These are phyloP conservation scores for Gallinago jamesoni DNA, from an alignment of 2,113 vertebrate genomes.

Conservation along the genomic window DNA sequence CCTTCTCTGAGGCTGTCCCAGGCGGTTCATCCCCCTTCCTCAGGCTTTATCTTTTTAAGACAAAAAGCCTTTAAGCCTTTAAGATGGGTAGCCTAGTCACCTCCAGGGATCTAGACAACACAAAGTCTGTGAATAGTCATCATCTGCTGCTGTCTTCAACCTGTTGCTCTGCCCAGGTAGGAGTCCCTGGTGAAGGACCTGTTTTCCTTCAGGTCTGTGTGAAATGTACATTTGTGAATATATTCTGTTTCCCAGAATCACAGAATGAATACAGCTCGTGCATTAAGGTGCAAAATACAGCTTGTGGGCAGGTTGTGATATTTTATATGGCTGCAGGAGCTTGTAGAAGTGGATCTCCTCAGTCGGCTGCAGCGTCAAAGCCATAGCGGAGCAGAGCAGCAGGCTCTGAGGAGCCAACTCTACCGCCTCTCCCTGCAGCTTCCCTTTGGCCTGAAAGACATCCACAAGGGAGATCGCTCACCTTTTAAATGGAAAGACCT, in stretches of 20 bases:
- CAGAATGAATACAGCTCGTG: no score
- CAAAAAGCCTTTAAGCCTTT: background rate
- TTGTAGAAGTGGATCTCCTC: background rate
- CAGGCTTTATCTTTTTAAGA: background rate
- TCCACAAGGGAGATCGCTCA: background rate
- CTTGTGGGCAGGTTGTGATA: background rate
- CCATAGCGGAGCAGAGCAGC: background rate
- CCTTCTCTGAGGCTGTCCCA: background rate
- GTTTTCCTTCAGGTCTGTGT: background rate
- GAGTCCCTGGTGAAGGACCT: background rate
- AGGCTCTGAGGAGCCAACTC: background rate
- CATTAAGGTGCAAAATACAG: background rate
- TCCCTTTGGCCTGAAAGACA: background rate
- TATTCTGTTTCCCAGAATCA: no score
- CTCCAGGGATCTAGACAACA: background rate
- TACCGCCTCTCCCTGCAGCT: accelerated
- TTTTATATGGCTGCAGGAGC: background rate
- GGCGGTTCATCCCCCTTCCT: background rate
- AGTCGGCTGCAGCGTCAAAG: accelerated
- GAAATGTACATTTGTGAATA: background rate
- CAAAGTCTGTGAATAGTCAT: background rate
- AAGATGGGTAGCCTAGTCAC: background rate
- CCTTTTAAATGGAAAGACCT: background rate
- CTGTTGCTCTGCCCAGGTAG: background rate
- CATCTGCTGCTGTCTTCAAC: background rate